These are phyloP conservation scores for Platysternon megacephalum DNA, from an alignment of 2,113 vertebrate species.

Conservation along the genomic window DNA sequence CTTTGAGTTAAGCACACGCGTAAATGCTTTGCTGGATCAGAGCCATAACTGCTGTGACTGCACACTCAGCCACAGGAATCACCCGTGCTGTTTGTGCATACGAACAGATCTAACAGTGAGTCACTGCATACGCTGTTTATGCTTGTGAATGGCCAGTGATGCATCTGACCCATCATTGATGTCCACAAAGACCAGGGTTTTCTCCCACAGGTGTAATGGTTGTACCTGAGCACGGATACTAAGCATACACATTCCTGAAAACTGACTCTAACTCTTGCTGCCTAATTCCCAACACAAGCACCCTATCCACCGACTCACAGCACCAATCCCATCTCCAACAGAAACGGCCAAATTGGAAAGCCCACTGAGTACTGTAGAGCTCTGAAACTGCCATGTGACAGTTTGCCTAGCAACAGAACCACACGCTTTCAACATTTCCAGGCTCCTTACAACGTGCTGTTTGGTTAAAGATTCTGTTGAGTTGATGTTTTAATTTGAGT, in stretches of 20 bases:
- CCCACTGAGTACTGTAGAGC: background rate
- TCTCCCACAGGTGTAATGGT: background rate
- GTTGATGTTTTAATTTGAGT: background rate
- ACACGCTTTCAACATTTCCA: background rate
- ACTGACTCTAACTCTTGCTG: background rate
- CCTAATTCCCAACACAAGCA: rapidly evolving
- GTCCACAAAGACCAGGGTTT: background rate
- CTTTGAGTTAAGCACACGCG: background rate
- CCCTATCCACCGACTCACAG: background rate
- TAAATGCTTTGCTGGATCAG: rapidly evolving
- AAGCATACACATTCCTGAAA: rapidly evolving
- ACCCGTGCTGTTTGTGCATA: background rate
- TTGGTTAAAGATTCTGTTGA: background rate
- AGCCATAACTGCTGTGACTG: rapidly evolving
- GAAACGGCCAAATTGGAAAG: rapidly evolving
- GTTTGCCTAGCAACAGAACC: background rate
- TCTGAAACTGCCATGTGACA: background rate
- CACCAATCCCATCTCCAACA: background rate
- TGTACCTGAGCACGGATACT: rapidly evolving
- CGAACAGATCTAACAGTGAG: background rate
- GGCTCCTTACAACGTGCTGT: background rate
- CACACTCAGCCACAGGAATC: background rate
- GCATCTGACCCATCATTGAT: background rate
- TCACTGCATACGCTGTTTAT: rapidly evolving
- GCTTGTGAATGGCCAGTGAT: background rate